Base-by-base conservation (phyloP, 2,888 invertebrate species). In the Limenitis camilla region DNA sequence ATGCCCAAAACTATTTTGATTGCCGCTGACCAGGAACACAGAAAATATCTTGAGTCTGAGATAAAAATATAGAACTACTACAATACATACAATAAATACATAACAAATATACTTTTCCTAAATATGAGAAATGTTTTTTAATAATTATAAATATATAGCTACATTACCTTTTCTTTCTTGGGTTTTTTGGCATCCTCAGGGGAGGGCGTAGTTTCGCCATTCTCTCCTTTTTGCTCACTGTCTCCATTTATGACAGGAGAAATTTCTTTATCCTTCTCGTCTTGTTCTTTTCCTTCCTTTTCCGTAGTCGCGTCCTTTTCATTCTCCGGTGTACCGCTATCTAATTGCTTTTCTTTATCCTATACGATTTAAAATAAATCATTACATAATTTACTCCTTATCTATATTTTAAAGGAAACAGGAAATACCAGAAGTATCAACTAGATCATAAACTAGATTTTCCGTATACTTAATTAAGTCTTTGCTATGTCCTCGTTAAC, bases 271-370 rank as follows among this genome's bases (percentile, higher is more conserved):
- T 69, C 66, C 46, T 63, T 64, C 5, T 54, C 63, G 10, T 75
- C 80, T 45, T 71, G 66, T 42, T 76, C 74, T 61, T 84, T 84
- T 39, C 63, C 81, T 67, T 89, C 89, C 70, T 92, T 92, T 71
- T 92, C 92, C 63, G 90, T 91, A 54, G 90, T 90, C 55, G 90
- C 89, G 70, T 92, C 92, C 72, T 92, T 92, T 69, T 91, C 92
- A 64, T 91, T 92, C 71, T 91, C 91, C 2, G 89, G 88, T 42
- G 88, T 88, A 49, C 88, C 88, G 60, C 81, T 88, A 61, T 90
- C 90, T 8, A 85, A 65, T 59, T 89, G 86, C 67, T 90, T 89
- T 66, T 88, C 88, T 75, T 90, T 91, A 63, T 91, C 92, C 89
- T 92, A 67, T 38, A 11, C 36, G 9, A 1, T 29, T 5, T 38